Conservation (phyloP, 2,113 vertebrate species). For the Python bivittatus region DNA sequence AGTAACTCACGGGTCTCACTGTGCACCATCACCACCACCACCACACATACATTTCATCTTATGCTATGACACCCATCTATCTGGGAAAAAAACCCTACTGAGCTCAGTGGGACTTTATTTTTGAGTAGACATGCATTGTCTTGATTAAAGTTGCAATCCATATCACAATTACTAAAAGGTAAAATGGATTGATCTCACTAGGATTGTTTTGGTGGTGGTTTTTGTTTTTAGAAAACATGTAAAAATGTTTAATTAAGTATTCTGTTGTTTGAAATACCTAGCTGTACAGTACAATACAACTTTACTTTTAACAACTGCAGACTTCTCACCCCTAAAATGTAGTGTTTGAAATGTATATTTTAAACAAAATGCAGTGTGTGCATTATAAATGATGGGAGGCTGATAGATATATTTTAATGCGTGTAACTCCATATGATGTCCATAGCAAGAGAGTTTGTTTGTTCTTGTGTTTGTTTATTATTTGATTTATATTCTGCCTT, state of each 20-base stretch:
- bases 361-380: not conserved
- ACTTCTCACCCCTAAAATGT: not conserved
- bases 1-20: not conserved
- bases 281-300: not conserved
- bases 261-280: not conserved
- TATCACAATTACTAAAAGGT: not conserved
- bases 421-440: not conserved
- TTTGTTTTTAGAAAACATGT: not conserved
- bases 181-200: not conserved
- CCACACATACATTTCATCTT: not conserved
- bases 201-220: not conserved
- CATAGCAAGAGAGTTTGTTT: not conserved
- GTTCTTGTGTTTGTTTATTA: not conserved
- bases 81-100: not conserved
- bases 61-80: not conserved
- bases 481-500: not conserved
- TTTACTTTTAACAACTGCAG: not conserved
- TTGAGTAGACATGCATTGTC: not conserved
- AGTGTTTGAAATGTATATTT: not conserved
- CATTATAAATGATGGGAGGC: not conserved
- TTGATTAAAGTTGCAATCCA: not conserved
- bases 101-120: not conserved
- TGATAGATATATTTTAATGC: not conserved
- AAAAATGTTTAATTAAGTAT: not conserved
- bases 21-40: not conserved